phyloP scores from a whole-genome alignment of 2,797 vertebrate species.

The Mus spretus region DNA sequence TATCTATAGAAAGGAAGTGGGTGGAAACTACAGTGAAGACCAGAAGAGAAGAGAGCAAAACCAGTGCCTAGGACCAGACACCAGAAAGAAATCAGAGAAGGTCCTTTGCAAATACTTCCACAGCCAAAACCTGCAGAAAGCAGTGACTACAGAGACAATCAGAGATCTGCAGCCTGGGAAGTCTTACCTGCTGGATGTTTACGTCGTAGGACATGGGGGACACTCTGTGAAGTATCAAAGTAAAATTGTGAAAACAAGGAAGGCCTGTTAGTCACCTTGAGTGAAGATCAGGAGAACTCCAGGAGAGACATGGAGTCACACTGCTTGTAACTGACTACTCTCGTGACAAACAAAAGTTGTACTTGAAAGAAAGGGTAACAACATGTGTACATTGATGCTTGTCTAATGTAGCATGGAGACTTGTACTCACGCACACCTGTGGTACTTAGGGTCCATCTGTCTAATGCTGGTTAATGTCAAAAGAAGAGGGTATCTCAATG shows the following conservation, averaged over 20 bases:
- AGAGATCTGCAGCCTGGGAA: constrained; percentile 95
- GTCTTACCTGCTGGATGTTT: constrained; percentile 98
- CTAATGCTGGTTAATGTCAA: constrained; percentile 87
- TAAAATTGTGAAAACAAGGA: constrained; percentile 99
- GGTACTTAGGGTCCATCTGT: constrained; percentile 81
- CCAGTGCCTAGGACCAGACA: constrained; percentile 96
- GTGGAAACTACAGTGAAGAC: constrained; percentile 93
- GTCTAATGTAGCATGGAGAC: constrained; percentile 86
- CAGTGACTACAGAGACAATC: constrained; percentile 98
- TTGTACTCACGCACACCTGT: constrained; percentile 80
- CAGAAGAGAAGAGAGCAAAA: constrained; percentile 96
- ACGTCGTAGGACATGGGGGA: constrained; percentile 96
- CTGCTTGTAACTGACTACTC: constrained; percentile 93
- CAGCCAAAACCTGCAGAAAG: constrained; percentile 97
- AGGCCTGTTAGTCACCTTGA: constrained; percentile 95
- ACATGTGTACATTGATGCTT: constrained; percentile 95
- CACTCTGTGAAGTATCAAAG: constrained; percentile 99
- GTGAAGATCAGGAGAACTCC: constrained; percentile 90
- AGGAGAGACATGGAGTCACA: constrained; percentile 91
- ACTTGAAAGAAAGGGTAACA: constrained; percentile 92
- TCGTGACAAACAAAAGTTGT: constrained; percentile 92
- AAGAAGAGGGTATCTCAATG: constrained; percentile 81
- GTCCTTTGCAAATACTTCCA: constrained; percentile 99
- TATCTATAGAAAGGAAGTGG: constrained; percentile 96
- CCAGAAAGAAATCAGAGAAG: constrained; percentile 96